Conservation (phyloP, 2,113 vertebrate genomes). For the Chrysochloris asiatica region DNA sequence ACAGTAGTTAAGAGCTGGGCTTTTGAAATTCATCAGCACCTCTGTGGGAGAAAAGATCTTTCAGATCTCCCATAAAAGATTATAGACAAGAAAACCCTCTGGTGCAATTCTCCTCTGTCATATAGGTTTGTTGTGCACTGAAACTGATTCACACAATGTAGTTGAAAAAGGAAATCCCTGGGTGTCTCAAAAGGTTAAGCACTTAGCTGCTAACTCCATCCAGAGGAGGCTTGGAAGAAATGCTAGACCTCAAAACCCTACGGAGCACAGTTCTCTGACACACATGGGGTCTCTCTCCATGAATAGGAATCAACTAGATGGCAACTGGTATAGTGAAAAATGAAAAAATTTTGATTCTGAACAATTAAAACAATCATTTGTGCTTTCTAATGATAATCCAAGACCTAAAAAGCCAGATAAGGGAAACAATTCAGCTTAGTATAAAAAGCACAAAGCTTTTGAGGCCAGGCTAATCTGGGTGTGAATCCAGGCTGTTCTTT, state of each 20-base stretch:
- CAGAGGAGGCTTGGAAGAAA: too few species aligned
- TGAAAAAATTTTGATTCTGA: neutral
- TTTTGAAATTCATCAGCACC: neutral
- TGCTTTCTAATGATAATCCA: conserved; percentile 8
- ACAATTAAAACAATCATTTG: conserved; percentile 11
- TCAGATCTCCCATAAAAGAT: neutral
- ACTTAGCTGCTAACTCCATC: neutral
- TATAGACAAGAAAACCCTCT: neutral
- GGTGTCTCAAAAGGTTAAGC: neutral
- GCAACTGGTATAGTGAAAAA: neutral
- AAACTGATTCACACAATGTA: neutral
- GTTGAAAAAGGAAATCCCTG: neutral
- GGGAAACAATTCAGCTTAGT: conserved; percentile 35
- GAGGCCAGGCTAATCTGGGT: conserved; percentile 31
- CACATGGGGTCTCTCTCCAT: neutral
- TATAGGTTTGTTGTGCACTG: neutral
- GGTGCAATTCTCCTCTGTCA: neutral
- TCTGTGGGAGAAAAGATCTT: neutral
- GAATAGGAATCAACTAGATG: neutral
- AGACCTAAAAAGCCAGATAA: conserved; percentile 50
- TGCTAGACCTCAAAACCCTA: neutral
- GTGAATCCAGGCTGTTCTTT: conserved; percentile 33
- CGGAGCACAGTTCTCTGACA: neutral
- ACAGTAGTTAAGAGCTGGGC: neutral
- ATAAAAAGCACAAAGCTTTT: conserved; percentile 28